Evolutionary conservation across 1,140 invertebrate species (phyloP).

Genomic region (Limonius californicus): DNA sequence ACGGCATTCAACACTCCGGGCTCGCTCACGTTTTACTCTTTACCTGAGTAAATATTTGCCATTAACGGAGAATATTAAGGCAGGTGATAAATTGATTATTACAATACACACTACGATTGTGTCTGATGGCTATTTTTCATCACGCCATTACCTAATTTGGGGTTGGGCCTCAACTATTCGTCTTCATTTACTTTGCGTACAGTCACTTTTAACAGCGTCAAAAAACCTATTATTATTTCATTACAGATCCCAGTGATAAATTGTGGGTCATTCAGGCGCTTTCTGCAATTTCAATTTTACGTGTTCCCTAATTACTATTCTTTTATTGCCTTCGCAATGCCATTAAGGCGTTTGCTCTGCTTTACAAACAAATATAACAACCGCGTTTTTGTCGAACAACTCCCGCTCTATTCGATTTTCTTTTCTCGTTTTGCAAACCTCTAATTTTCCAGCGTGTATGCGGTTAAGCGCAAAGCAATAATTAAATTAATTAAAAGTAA

Average conservation of each 20-base stretch:
- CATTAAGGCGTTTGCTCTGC: too few species aligned
- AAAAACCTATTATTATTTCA: too few species aligned
- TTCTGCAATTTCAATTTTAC: too few species aligned
- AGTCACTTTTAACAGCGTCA: too few species aligned
- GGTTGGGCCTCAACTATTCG: background rate
- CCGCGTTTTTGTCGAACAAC: too few species aligned
- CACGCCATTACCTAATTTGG: slow-evolving; percentile 1
- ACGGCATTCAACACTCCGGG: too few species aligned
- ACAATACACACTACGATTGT: background rate
- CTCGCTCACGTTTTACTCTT: background rate
- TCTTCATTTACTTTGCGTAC: background rate
- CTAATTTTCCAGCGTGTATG: background rate
- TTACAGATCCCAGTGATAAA: too few species aligned
- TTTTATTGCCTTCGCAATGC: too few species aligned
- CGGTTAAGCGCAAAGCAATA: background rate
- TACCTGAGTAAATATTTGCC: background rate
- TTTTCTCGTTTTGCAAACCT: background rate
- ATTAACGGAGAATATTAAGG: background rate
- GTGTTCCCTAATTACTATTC: too few species aligned
- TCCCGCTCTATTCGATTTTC: too few species aligned
- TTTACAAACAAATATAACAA: too few species aligned
- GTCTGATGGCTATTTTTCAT: background rate
- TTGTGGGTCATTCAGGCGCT: too few species aligned
- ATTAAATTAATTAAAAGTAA: slow-evolving; percentile 2
- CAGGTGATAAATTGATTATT: background rate